Evolutionary conservation across 2,888 invertebrate species (phyloP), one percentile per base, ranked within the genome.

Genomic region (Tetanocera ferruginea): DNA sequence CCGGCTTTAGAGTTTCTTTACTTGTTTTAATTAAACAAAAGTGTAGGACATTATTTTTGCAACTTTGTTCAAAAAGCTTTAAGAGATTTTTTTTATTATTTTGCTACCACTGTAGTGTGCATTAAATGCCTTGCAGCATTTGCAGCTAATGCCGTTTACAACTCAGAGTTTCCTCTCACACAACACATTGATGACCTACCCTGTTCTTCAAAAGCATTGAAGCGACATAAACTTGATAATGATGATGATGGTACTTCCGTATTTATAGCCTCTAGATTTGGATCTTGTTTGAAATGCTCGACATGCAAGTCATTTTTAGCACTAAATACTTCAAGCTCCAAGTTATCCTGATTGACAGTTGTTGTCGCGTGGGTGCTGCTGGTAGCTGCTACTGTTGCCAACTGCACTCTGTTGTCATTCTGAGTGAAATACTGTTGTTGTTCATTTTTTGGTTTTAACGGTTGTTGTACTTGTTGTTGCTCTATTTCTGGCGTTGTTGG

Each of bases 401-500:
- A 31, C 52, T 14, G 69, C 77, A 62, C 17, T 57, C 17, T 6
- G 17, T 19, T 70, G 43, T 71, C 25, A 71, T 34, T 19, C 11
- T 60, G 14, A 17, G 14, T 60, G 5, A 23, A 60, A 60, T 60
- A 23, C 60, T 60, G 67, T 67, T 23, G 17, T 28, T 28, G 52
- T 8, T 14, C 5, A 6, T 8, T 8, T 3, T 62, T 2, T 62
- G 5, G 14, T 62, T 3, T 14, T 69, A 70, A 66, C 72, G 75
- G 31, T 62, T 14, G 67, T 64, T 62, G 75, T 71, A 60, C 25
- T 69, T 23, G 55, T 43, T 62, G 77, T 80, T 81, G 80, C 76
- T 71, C 37, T 55, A 28, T 5, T 3, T 75, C 71, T 6, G 23
- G 67, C 19, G 43, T 76, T 8, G 51, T 77, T 52, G 60, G 49